Conservation (phyloP, 2,113 vertebrate species). For the Caloenas nicobarica region DNA sequence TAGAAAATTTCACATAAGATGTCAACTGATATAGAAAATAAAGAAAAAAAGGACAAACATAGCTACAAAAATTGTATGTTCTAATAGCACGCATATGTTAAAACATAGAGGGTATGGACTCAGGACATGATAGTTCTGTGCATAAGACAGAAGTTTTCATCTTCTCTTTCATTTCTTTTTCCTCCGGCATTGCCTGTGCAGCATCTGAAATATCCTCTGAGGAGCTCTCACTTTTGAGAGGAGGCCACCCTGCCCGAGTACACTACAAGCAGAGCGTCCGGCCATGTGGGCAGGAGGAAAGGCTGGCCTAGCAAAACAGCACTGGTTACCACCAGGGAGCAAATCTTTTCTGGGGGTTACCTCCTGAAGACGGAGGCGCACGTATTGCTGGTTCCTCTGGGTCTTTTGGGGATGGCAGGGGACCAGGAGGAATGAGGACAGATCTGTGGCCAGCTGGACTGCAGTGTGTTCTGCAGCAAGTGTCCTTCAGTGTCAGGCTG, state of each 20-base stretch:
- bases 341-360: background rate
- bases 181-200: background rate
- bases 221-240: background rate
- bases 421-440: background rate
- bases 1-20: background rate
- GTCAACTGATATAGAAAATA: background rate
- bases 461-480: background rate
- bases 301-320: background rate
- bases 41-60: background rate
- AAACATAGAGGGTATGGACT: background rate
- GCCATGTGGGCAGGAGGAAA: background rate
- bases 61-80: background rate
- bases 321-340: background rate
- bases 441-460: accelerated
- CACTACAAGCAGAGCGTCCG: background rate
- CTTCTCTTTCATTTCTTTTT: background rate
- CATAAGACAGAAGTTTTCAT: background rate
- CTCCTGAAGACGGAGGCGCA: background rate
- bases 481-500: background rate
- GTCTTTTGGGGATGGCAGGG: background rate
- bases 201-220: background rate
- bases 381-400: background rate
- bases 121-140: background rate
- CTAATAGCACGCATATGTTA: background rate
- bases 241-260: background rate